A percentile compares a stretch with the other conserved stretches of the same genome.
These are phyloP conservation scores for Sarcoramphus papa DNA, from an alignment of 2,797 vertebrate species.

Conservation along the genomic window DNA sequence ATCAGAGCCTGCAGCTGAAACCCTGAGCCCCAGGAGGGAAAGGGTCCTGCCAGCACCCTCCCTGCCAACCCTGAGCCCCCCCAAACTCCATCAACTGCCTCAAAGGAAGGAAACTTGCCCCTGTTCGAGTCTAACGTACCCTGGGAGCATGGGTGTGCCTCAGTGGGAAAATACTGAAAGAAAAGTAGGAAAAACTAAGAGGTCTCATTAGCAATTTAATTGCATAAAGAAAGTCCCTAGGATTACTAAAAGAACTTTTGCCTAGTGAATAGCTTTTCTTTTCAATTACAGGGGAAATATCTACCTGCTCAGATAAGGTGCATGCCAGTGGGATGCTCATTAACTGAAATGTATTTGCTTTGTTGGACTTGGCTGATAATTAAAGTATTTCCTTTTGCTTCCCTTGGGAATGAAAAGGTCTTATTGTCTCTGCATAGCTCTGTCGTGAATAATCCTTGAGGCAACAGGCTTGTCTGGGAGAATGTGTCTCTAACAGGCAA, in stretches of 20 bases:
- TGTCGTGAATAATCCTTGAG: not conserved
- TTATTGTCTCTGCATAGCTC: not conserved
- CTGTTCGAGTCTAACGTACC: not conserved
- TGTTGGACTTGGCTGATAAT: not conserved
- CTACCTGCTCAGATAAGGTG: not conserved
- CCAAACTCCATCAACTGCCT: not conserved
- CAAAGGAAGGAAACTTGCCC: not conserved
- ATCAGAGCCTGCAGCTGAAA: not conserved
- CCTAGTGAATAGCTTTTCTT: not conserved
- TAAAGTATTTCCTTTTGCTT: not conserved
- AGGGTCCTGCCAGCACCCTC: not conserved
- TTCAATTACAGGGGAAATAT: not conserved
- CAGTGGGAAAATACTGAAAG: not conserved
- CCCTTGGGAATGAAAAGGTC: not conserved
- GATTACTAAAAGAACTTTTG: not conserved
- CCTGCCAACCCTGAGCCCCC: not conserved
- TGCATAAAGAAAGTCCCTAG: not conserved
- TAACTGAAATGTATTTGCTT: constrained; percentile 17
- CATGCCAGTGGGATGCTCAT: not conserved
- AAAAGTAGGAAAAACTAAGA: not conserved
- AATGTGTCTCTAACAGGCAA: not conserved
- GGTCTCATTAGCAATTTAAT: not conserved
- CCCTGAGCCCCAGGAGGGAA: not conserved
- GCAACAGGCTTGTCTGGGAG: not conserved
- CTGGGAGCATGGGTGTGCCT: not conserved